Percentiles rank a stretch among this genome's conserved stretches.
Conservation (phyloP, 2,113 vertebrate genomes). For the Otolemur garnettii region DNA sequence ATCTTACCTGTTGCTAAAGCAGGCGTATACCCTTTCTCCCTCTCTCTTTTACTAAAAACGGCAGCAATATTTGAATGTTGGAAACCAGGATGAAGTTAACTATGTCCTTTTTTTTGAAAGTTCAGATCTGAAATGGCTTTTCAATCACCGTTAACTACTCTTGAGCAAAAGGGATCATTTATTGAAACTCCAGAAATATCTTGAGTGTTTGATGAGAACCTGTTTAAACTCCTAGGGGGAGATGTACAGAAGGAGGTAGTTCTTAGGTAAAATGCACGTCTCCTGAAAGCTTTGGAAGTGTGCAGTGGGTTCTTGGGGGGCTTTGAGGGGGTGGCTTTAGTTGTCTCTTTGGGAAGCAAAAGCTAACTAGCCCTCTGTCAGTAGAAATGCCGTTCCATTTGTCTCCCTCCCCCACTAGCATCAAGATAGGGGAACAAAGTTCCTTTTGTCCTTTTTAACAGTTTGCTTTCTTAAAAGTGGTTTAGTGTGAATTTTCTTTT, state of each 20-base stretch:
- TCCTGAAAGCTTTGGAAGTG: not conserved
- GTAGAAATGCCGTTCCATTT: not conserved
- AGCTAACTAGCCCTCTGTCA: not conserved
- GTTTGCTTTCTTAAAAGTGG: not conserved
- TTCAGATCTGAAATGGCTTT: not conserved
- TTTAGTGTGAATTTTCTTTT: not conserved
- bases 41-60: not conserved
- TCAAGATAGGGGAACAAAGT: not conserved
- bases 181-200: not conserved
- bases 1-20: too few species aligned
- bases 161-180: not conserved
- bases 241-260: not conserved
- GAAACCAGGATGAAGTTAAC: not conserved
- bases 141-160: not conserved
- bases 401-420: fast-evolving
- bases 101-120: not conserved
- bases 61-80: not conserved
- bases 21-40: fast-evolving
- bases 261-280: not conserved
- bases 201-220: not conserved
- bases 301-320: not conserved
- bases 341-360: not conserved
- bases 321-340: not conserved
- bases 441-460: not conserved
- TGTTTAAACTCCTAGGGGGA: too few species aligned